Evolutionary conservation across 1,140 invertebrate genomes (phyloP).

Genomic region (Panagrolaimus sp.): DNA sequence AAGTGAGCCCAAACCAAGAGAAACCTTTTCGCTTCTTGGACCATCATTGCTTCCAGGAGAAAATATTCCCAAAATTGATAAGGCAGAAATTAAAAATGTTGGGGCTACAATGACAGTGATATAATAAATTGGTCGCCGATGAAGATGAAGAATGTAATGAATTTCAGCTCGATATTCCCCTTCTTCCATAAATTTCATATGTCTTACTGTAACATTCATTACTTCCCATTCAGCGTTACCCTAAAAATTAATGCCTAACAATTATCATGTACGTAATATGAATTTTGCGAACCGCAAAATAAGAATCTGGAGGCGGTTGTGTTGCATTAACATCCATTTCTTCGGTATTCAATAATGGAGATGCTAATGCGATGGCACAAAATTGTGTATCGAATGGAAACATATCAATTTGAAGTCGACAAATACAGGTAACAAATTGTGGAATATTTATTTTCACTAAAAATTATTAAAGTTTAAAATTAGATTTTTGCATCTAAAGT

Average conservation of each 20-base stretch:
- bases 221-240: conserved; percentile 50
- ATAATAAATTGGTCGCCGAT: conserved; percentile 53
- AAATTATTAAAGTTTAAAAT: no score
- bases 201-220: conserved; percentile 53
- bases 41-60: conserved; percentile 53
- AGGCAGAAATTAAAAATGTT: conserved; percentile 52
- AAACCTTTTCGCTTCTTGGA: conserved; percentile 53
- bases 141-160: conserved; percentile 55
- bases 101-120: conserved; percentile 56
- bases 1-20: conserved; percentile 49
- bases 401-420: conserved; percentile 29
- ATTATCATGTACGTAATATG: neutral
- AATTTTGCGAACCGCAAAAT: conserved; percentile 39
- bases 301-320: conserved; percentile 48
- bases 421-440: conserved; percentile 48
- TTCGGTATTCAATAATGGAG: conserved; percentile 46
- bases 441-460: conserved; percentile 50
- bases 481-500: no score
- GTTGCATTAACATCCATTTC: conserved; percentile 53
- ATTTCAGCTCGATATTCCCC: conserved; percentile 45
- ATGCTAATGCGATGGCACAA: conserved; percentile 55
- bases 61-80: conserved; percentile 55
- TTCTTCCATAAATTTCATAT: conserved; percentile 51
- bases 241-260: conserved; percentile 23
- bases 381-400: conserved; percentile 45